A percentile compares a stretch with the other conserved stretches of the same genome.
These are phyloP conservation scores for Himalopsyche japonica DNA, from an alignment of 2,888 invertebrate genomes.

Conservation along the genomic window DNA sequence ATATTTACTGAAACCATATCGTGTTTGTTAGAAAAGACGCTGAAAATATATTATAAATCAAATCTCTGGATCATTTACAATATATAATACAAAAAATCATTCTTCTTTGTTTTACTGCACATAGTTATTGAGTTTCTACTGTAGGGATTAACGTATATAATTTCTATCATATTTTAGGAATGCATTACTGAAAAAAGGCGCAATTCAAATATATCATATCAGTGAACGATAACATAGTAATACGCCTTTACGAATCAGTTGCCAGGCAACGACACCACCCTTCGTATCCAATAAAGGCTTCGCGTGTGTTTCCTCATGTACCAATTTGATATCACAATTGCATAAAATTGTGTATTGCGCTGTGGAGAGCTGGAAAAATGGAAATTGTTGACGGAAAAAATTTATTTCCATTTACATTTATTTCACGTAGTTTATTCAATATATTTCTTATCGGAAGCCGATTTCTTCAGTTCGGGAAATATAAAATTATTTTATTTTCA, in stretches of 20 bases:
- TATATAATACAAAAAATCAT: no score
- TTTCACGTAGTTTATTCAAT: background rate
- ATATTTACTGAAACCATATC: no score
- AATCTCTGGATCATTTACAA: no score
- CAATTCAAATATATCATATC: background rate
- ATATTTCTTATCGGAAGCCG: background rate
- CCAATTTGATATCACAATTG: background rate
- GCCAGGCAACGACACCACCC: slow-evolving; percentile 16
- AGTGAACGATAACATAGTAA: background rate
- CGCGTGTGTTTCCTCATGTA: background rate
- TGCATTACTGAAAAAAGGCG: background rate
- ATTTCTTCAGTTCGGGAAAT: background rate
- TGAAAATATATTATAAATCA: no score
- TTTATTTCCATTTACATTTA: background rate
- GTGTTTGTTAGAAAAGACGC: no score
- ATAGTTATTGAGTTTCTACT: no score
- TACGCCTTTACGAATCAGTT: background rate
- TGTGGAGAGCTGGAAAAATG: background rate
- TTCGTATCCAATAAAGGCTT: background rate
- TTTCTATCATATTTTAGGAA: background rate
- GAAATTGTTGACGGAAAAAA: background rate
- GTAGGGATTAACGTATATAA: background rate
- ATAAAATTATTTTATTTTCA: background rate
- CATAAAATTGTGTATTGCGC: background rate
- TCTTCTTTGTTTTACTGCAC: no score